Percentiles rank a stretch among this genome's conserved stretches.
These are phyloP conservation scores for Uloborus diversus DNA, from an alignment of 1,140 invertebrate genomes.

Conservation along the genomic window DNA sequence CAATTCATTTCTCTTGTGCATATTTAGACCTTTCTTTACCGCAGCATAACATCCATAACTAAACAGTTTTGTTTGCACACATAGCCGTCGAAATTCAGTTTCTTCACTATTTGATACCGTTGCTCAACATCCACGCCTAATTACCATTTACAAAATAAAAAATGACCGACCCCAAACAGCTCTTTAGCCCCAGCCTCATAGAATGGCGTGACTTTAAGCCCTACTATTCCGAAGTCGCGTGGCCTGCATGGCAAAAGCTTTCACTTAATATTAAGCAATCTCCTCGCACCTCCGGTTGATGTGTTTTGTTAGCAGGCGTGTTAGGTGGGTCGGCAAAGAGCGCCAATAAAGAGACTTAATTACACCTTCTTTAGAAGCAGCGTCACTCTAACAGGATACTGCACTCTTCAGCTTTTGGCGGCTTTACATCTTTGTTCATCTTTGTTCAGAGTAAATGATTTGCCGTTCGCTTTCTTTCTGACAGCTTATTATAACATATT, in stretches of 20 bases:
- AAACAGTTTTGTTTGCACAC: too few relatives aligned
- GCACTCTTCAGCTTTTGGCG: slow-evolving; percentile 36
- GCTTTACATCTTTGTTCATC: slow-evolving; percentile 44
- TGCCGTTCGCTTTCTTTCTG: not conserved
- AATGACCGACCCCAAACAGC: too few relatives aligned
- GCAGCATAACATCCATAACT: too few relatives aligned
- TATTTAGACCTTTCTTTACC: too few relatives aligned
- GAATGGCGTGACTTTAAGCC: slow-evolving; percentile 21
- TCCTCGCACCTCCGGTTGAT: not conserved
- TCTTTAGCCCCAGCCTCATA: not conserved
- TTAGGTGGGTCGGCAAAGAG: slow-evolving; percentile 4
- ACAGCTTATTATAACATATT: slow-evolving; percentile 51
- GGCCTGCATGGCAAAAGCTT: slow-evolving; percentile 28
- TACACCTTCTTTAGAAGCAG: slow-evolving; percentile 23
- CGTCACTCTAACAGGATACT: slow-evolving; percentile 38
- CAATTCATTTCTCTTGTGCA: too few relatives aligned
- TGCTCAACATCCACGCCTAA: too few relatives aligned
- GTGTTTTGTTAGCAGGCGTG: slow-evolving; percentile 17
- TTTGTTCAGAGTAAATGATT: slow-evolving; percentile 34
- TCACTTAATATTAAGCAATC: slow-evolving; percentile 1
- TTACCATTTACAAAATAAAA: too few relatives aligned
- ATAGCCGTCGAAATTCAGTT: too few relatives aligned
- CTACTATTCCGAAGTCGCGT: not conserved
- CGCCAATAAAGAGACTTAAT: slow-evolving; percentile 28
- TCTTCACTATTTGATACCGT: too few relatives aligned